Base-by-base conservation (phyloP, 2,888 invertebrate genomes). In the Onchidella celtica region DNA sequence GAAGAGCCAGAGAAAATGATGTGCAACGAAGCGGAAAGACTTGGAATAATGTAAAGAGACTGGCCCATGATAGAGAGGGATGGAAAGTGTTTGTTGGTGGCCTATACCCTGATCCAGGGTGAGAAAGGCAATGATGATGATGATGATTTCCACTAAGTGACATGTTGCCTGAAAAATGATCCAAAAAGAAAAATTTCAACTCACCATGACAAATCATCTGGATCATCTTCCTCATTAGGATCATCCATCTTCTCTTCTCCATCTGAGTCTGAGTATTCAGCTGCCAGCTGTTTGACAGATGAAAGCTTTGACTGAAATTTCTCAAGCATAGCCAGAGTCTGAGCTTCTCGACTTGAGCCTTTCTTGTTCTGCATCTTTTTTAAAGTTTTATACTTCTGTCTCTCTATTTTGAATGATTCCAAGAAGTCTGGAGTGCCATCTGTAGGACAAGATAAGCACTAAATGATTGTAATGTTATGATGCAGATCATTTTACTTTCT, bases 231-330 rank as follows among this genome's bases (percentile, higher is more conserved):
- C 65, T 92, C 91, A 66, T 91, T 92, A 0, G 89, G 87, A 47
- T 90, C 90, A 29, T 86, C 92, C 88, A 66, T 92, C 68, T 94
- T 93, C 63, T 92, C 92, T 85, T 94, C 92, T 86, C 89, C 90
- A 11, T 90, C 90, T n/a, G 86, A 90, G 32, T 95, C 95, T 87
- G 96, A 95, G 76, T 89, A 90, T n/a, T 84, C 86, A 4, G 84
- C 86, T 17, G 84, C 88, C 32, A 91, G 21, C 4, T 81, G 85
- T 88, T 96, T 96, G 0, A 95, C 95, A 0, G 95, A 94, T 84
- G 95, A 95, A 29, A 98, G 94, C 92, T 97, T 97, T 1, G 94
- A 95, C 92, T 96, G 96, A 92, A 99, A 99, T 91, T 97, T 97
- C 0, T 96, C 95, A 75, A 99, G 93, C 59, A 98, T 93, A 76